phyloP scores from a whole-genome alignment of 2,888 invertebrate genomes.

The Cactoblastis cactorum region DNA sequence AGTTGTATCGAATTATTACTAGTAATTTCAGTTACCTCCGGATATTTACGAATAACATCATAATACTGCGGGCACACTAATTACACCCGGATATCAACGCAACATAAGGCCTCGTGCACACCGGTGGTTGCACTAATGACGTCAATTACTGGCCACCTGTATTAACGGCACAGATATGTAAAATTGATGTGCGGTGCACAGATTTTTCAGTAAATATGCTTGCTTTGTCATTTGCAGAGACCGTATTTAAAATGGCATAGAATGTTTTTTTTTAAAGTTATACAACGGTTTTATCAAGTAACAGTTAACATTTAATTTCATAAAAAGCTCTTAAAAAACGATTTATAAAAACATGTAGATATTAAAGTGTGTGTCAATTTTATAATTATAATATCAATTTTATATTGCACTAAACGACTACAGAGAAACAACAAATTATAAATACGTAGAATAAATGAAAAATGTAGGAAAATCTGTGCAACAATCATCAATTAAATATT shows the following conservation, averaged over 20 bases:
- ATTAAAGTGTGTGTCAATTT: no score
- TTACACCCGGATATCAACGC: neutral
- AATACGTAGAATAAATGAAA: conserved; percentile 43
- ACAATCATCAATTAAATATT: conserved; percentile 74
- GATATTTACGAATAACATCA: neutral
- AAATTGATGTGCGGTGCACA: conserved; percentile 67
- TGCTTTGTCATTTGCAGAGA: no score
- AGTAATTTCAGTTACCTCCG: neutral
- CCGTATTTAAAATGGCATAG: no score
- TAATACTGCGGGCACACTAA: neutral
- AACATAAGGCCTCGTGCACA: conserved; percentile 1
- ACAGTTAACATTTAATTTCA: no score
- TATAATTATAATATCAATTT: no score
- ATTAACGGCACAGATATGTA: conserved; percentile 75
- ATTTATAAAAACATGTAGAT: no score
- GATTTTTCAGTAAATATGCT: conserved; percentile 35
- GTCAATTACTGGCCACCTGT: conserved; percentile 72
- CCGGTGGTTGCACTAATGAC: conserved; percentile 55
- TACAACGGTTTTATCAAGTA: no score
- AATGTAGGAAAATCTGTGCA: conserved; percentile 59
- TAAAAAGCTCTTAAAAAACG: no score
- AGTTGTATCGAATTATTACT: neutral
- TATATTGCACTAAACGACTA: neutral
- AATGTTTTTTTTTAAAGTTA: no score
- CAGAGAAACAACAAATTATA: neutral